A percentile compares a stretch with the other conserved stretches of the same genome.
Evolutionary conservation across 2,113 vertebrate genomes (phyloP).

Genomic region (Elgaria multicarinata): DNA sequence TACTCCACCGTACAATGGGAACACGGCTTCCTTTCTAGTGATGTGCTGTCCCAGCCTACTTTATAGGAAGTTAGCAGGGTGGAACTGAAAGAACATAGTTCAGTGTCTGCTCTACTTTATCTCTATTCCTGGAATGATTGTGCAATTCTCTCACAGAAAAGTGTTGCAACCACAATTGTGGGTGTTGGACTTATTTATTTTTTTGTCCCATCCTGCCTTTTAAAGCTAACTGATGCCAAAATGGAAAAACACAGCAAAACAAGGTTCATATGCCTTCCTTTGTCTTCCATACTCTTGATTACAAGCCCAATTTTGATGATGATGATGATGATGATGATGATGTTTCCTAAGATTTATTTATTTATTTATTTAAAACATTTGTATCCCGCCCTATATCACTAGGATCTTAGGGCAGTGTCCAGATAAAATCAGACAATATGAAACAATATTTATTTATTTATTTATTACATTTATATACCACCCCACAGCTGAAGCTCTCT

Average conservation of each 20-base stretch:
- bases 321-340: too few species aligned
- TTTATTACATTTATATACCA: too few species aligned
- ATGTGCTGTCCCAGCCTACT: background rate
- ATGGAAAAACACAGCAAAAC: background rate
- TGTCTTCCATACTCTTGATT: background rate
- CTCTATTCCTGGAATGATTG: background rate
- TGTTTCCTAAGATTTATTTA: too few species aligned
- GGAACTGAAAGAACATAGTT: background rate
- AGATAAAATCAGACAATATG: too few species aligned
- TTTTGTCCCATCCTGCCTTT: background rate
- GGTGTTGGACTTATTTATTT: background rate
- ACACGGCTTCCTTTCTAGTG: background rate
- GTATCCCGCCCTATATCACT: too few species aligned
- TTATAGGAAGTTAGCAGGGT: background rate
- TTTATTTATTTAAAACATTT: too few species aligned
- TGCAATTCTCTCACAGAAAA: background rate
- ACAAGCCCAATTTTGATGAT: background rate
- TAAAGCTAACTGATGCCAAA: background rate
- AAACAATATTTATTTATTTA: too few species aligned
- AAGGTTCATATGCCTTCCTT: background rate
- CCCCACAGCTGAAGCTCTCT: too few species aligned
- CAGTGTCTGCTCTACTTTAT: background rate
- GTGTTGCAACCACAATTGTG: background rate
- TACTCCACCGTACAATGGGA: too few species aligned
- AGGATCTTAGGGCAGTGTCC: too few species aligned